Evolutionary conservation across 2,113 vertebrate species (phyloP).

Genomic region (Dasyurus viverrinus): DNA sequence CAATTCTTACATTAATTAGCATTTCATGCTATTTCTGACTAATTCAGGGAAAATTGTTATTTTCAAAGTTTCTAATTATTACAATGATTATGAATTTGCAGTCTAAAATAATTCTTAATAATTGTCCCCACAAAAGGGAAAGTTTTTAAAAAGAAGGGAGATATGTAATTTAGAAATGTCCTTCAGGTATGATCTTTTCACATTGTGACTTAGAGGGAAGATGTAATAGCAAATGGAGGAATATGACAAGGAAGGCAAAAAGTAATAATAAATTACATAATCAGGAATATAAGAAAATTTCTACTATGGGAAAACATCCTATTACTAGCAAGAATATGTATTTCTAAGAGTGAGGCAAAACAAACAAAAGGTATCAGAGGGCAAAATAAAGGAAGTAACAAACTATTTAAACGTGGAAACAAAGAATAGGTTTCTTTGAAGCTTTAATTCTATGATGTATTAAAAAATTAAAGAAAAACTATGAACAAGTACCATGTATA

Average conservation of each 20-base stretch:
- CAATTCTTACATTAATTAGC: background rate
- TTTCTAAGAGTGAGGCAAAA: background rate
- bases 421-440: background rate
- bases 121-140: background rate
- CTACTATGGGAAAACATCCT: background rate
- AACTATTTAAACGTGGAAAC: background rate
- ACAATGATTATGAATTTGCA: background rate
- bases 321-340: background rate
- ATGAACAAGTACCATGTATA: background rate
- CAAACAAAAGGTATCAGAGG: background rate
- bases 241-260: background rate
- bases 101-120: background rate
- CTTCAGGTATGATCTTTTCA: background rate
- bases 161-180: background rate
- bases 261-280: background rate
- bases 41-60: background rate
- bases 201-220: background rate
- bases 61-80: background rate
- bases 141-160: background rate
- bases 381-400: background rate
- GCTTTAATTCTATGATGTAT: background rate
- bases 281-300: background rate
- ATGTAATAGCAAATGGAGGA: background rate
- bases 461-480: background rate
- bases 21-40: background rate